Evolutionary conservation across 2,888 invertebrate species (phyloP), one percentile per base, ranked within the genome.

Genomic region (Drosophila yooni): DNA sequence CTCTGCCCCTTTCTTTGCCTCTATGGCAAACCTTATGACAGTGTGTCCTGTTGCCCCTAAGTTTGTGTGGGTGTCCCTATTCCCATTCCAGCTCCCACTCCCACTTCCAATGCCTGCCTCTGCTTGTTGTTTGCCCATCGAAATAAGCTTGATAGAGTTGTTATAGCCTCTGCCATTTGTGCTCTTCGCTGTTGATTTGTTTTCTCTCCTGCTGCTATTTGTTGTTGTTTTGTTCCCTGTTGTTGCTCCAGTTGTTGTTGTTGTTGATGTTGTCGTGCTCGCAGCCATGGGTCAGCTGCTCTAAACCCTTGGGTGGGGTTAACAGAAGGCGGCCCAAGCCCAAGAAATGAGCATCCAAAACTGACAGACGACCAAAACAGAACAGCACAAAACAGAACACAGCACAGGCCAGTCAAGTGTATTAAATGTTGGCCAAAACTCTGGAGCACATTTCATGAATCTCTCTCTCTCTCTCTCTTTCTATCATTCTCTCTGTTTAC

Each of bases 121-220:
- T 70, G 68, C 61, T 66, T 74, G 61, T 76, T 78, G 79, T 75
- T 80, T 81, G 77, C 71, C 76, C 84, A 82, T 87, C 81, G 82
- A 88, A 88, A 88, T 88, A 88, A 88, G 85, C 86, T 83, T 86
- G 88, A 86, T 86, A 82, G 88, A 88, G 81, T 86, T 87, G 82
- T 84, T 83, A 87, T 84, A 76, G 76, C 79, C 76, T 65, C 67
- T 78, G 78, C 79, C 83, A 79, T 83, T 87, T 88, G 85, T 83
- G 85, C 82, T 87, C 74, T 76, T 87, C 82, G 83, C 70, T 66
- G 82, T 87, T 86, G 88, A 88, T 86, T 86, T 86, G 85, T 88
- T 83, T 83, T 82, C 65, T 51, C 64, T 81, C 61, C 36, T 54
- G 57, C 52, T 66, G 51, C 33, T 60, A 36, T 56, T 57, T 27